Evolutionary conservation across 1,140 invertebrate species (phyloP), one percentile per base, ranked within the genome.

Genomic region (Steinernema feltiae): DNA sequence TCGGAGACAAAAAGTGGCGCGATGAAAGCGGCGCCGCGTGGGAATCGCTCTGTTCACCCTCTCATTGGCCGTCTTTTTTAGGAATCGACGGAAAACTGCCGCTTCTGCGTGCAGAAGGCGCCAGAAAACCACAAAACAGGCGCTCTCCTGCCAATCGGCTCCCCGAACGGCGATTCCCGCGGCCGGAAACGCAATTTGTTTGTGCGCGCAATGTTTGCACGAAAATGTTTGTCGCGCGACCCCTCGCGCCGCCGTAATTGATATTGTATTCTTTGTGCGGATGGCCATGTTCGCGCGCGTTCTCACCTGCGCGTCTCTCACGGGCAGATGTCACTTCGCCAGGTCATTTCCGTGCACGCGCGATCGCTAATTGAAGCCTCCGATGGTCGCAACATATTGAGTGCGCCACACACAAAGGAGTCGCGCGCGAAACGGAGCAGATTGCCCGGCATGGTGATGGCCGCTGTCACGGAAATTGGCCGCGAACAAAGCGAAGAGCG

Each of bases 221-320:
- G 24, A 15, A 21, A 15, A 15, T 63, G 53, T 63, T 63, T 63
- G 53, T 27, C 53, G 24, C 24, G 24, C 53, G 53, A 63, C 53
- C 53, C 24, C 53, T 63, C 24, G n/a, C n/a, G n/a, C n/a, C n/a
- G 24, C 53, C 53, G 53, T 63, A 63, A 63, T 63, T 63, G 53
- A 63, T 63, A 63, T 63, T 63, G 53, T 63, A 63, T 63, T 63
- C 53, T 27, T 27, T n/a, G 24, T 63, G 53, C 24, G 53, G 35
- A 7, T 41, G 7, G 18, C 35, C 35, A 41, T 41, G 35, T 41
- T 41, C 35, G 35, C 35, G 53, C 53, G 3, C 24, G 24, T 63
- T 63, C 53, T 63, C 53, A 63, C 53, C 53, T 63, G 53, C 53
- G 12, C n/a, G n/a, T n/a, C n/a, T n/a, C n/a, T n/a, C n/a, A n/a